A percentile compares a stretch with the other conserved stretches of the same genome.
Evolutionary conservation across 2,888 invertebrate species (phyloP).

Genomic region (Myopa tessellatipennis): DNA sequence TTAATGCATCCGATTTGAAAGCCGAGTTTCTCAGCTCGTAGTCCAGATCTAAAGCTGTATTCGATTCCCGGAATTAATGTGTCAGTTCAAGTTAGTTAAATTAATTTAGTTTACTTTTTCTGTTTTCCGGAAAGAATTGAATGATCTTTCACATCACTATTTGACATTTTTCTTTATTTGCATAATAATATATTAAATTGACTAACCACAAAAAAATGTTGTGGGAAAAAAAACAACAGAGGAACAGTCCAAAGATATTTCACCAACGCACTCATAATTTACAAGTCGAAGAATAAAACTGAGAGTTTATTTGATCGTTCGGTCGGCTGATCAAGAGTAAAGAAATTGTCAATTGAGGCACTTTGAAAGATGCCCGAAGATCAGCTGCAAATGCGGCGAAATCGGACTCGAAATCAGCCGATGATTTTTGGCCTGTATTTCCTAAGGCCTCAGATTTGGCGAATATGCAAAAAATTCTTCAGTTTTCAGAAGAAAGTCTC

Average conservation of each 20-base stretch:
- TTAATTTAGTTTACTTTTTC: too few species aligned
- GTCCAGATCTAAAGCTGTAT: too few species aligned
- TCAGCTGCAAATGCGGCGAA: neutral
- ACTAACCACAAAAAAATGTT: too few species aligned
- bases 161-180: too few species aligned
- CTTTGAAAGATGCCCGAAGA: neutral
- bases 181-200: too few species aligned
- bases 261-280: neutral
- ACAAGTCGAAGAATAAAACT: neutral
- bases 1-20: too few species aligned
- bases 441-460: neutral
- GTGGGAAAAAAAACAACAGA: too few species aligned
- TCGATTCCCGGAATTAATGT: too few species aligned
- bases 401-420: neutral
- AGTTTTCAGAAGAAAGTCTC: slow-evolving; percentile 22
- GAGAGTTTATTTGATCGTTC: neutral
- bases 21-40: too few species aligned
- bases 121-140: too few species aligned
- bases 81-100: too few species aligned
- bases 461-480: neutral
- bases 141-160: too few species aligned
- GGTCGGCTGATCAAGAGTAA: neutral
- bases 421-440: neutral
- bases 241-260: neutral
- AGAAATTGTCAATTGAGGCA: neutral